These are phyloP conservation scores for Hybognathus amarus DNA, from an alignment of 2,797 vertebrate genomes.

Conservation along the genomic window DNA sequence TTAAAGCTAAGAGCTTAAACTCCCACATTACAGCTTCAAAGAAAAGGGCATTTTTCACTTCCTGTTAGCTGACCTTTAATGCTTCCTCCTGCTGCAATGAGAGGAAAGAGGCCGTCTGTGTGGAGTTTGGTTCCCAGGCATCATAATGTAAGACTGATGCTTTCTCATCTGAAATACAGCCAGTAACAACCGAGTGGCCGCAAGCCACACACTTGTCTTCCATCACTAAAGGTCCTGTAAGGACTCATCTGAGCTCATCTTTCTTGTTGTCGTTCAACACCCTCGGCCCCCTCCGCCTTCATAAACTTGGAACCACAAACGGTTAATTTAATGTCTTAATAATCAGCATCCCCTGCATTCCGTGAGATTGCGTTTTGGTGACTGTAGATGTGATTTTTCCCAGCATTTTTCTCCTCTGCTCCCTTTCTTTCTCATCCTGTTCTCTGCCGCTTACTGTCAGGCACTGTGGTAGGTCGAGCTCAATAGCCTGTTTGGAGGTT, in stretches of 20 bases:
- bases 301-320: neutral
- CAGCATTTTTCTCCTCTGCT: neutral
- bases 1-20: constrained; percentile 58
- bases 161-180: constrained; percentile 25
- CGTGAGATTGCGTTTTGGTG: neutral
- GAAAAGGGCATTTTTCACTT: constrained; percentile 49
- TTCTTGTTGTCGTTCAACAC: constrained; percentile 12
- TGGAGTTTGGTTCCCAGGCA: constrained; percentile 45
- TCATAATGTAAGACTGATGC: constrained; percentile 39
- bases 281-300: neutral
- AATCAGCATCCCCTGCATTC: neutral
- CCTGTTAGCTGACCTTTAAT: constrained; percentile 57
- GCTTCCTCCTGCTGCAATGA: constrained; percentile 51
- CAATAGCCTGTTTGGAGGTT: constrained; percentile 36
- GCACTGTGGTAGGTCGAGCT: constrained; percentile 60
- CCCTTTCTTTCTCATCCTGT: neutral
- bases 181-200: constrained; percentile 31
- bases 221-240: constrained; percentile 43
- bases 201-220: constrained; percentile 46
- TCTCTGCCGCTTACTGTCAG: neutral
- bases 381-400: constrained; percentile 11
- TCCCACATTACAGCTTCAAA: constrained; percentile 64
- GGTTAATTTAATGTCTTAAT: neutral
- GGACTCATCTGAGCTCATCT: constrained; percentile 21
- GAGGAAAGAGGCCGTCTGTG: constrained; percentile 50